Evolutionary conservation across 1,140 invertebrate genomes (phyloP).

Genomic region (Carposina sasakii): DNA sequence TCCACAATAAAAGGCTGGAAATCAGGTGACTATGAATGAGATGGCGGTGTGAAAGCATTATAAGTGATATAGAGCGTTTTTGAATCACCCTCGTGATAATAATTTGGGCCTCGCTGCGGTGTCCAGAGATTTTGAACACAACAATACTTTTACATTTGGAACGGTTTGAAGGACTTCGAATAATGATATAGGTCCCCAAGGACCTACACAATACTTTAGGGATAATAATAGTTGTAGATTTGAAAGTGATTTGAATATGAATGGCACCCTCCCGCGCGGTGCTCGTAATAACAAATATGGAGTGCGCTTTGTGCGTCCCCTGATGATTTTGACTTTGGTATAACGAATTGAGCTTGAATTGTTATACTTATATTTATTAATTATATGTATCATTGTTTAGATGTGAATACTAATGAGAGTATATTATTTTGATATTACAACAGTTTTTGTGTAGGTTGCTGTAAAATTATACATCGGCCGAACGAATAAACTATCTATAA

Average conservation of each 20-base stretch:
- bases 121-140: constrained; percentile 29
- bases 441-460: no score
- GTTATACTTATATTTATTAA: constrained; percentile 49
- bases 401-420: no score
- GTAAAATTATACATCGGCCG: no score
- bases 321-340: constrained; percentile 61
- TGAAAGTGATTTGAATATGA: constrained; percentile 70
- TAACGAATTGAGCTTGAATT: constrained; percentile 51
- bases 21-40: constrained; percentile 35
- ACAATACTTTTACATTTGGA: constrained; percentile 48
- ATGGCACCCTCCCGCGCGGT: constrained; percentile 63
- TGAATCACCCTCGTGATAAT: constrained; percentile 57
- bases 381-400: no score
- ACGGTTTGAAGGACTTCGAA: constrained; percentile 60
- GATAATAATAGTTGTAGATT: constrained; percentile 72
- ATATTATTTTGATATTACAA: no score
- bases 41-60: constrained; percentile 51
- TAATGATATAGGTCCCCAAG: constrained; percentile 67
- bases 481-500: no score
- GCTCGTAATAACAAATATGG: constrained; percentile 69
- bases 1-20: no score
- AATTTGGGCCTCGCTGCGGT: constrained; percentile 49
- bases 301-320: constrained; percentile 60
- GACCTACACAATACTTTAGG: constrained; percentile 58
- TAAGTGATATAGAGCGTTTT: constrained; percentile 65